Base-by-base conservation (phyloP, 2,797 vertebrate species). In the Oreonectes daqikongensis region DNA sequence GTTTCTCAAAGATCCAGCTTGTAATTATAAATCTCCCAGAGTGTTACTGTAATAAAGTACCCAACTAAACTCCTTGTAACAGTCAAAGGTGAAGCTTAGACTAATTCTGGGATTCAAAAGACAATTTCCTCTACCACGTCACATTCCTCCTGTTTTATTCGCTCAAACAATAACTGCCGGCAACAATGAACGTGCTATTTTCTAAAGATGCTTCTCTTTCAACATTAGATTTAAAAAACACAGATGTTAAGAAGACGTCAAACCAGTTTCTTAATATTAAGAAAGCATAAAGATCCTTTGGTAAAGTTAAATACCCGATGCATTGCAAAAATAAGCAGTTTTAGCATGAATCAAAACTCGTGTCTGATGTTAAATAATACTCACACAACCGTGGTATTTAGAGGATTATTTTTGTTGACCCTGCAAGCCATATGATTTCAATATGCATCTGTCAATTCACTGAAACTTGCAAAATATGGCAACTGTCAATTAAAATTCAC, bases 251-350 rank as follows among this genome's bases (percentile, higher is more conserved):
- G 14, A 40, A 57, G 44, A 46, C 50, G 35, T 65, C 40, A 67
- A 60, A 15, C 1, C n/a, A 74, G 17, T 55, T 55, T 65, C 20
- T 61, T 40, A 68, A 59, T 35, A 35, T 5, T 2, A 17, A 30
- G 64, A 74, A 57, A 48, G 50, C 46, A 60, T 24, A 28, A 60
- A 50, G 38, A 63, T 69, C 57, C 46, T 77, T 77, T 70, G 75
- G 75, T 64, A 57, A 53, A 40, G 24, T 53, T 52, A 63, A 48
- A 77, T 67, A 69, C 67, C 75, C 60, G 57, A 77, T 52, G 32
- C 66, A 38, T 50, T n/a, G 40, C 44, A 46, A 61, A 20, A 32
- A 55, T 26, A 65, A 73, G 46, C 60, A 55, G 8, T 65, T 42
- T 65, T n/a, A 65, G 26, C 10, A 50, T 2, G 60, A 15, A 52